Evolutionary conservation across 2,113 vertebrate genomes (phyloP).

Genomic region (Tylochromis polylepis): DNA sequence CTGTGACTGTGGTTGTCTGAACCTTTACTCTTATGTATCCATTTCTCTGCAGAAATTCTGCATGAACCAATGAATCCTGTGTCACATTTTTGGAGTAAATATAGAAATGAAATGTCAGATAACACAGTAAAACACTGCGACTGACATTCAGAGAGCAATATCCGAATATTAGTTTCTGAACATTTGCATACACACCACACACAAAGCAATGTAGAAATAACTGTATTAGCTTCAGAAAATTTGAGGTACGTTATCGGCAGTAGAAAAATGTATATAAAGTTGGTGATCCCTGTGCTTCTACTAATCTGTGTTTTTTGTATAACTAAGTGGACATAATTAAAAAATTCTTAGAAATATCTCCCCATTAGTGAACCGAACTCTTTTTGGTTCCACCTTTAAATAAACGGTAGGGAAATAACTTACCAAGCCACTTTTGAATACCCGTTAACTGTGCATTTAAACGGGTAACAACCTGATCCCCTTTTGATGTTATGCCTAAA

Average conservation of each 20-base stretch:
- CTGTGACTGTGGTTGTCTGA: neutral
- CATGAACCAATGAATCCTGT: neutral
- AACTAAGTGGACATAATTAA: neutral
- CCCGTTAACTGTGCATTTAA: neutral
- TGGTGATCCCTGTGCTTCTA: neutral
- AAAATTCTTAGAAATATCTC: neutral
- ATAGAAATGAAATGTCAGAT: neutral
- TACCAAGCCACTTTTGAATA: neutral
- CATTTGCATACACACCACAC: neutral
- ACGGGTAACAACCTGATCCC: neutral
- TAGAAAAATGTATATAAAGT: neutral
- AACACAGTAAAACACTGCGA: neutral
- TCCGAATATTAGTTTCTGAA: neutral
- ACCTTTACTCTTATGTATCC: neutral
- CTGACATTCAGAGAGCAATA: neutral
- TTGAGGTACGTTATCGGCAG: constrained; percentile 8
- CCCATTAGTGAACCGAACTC: neutral
- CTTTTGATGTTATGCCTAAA: neutral
- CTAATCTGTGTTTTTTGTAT: neutral
- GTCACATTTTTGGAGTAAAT: neutral
- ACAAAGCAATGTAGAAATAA: neutral
- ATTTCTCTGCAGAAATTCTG: neutral
- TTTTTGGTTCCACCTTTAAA: neutral
- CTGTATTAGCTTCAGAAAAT: neutral
- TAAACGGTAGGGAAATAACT: neutral